A percentile compares a stretch with the other conserved stretches of the same genome.
These are phyloP conservation scores for Anthophora plumipes DNA, from an alignment of 2,888 invertebrate genomes.

Conservation along the genomic window DNA sequence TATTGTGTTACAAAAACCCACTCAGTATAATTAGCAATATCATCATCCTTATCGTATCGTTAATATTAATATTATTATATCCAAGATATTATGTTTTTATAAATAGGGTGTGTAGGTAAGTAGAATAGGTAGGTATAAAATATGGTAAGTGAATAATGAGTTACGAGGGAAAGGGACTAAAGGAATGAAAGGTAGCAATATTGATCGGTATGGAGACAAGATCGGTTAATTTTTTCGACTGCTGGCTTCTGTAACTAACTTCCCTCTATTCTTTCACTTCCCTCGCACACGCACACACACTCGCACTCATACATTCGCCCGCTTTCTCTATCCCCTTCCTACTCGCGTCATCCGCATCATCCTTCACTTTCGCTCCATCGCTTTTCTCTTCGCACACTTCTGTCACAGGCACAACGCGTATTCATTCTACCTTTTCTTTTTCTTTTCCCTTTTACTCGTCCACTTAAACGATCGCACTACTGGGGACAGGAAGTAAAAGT, in stretches of 20 bases:
- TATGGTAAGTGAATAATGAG: slow-evolving; percentile 70
- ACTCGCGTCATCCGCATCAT: slow-evolving; percentile 9
- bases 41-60: slow-evolving; percentile 84
- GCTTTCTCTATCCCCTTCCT: neutral
- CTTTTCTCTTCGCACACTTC: neutral
- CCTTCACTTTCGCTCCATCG: neutral
- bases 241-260: slow-evolving; percentile 24
- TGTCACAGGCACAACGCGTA: neutral
- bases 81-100: slow-evolving; percentile 84
- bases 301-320: no score
- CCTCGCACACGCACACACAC: neutral
- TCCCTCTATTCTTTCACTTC: slow-evolving; percentile 14
- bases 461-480: slow-evolving; percentile 59
- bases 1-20: slow-evolving; percentile 84
- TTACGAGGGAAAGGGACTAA: slow-evolving; percentile 60
- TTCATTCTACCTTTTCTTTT: slow-evolving; percentile 9
- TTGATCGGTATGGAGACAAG: slow-evolving; percentile 42
- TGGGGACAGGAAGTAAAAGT: slow-evolving; percentile 66
- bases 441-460: slow-evolving; percentile 20
- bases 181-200: slow-evolving; percentile 62
- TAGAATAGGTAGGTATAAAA: slow-evolving; percentile 76
- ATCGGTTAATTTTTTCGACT: slow-evolving; percentile 18
- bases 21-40: slow-evolving; percentile 84
- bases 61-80: slow-evolving; percentile 84
- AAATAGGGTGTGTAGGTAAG: slow-evolving; percentile 81